A percentile compares a stretch with the other conserved stretches of the same genome.
Conservation (phyloP, 2,888 invertebrate species). For the Hipparchia sbordonii region DNA sequence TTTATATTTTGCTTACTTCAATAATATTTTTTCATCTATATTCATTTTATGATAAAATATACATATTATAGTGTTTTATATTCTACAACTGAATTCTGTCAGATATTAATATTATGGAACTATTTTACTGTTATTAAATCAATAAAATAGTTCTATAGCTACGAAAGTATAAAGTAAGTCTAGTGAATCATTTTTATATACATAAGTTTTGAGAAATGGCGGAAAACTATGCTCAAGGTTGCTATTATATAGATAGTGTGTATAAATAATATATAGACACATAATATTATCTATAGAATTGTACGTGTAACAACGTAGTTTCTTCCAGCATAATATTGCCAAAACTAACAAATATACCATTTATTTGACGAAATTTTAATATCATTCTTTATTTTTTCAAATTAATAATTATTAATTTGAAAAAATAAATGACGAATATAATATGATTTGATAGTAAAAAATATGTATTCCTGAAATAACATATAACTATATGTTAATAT, state of each 20-base stretch:
- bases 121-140: slow-evolving; percentile 3
- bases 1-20: neutral
- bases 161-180: slow-evolving; percentile 4
- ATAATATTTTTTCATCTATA: slow-evolving; percentile 1
- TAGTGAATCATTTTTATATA: slow-evolving; percentile 20
- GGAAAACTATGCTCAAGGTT: slow-evolving; percentile 65
- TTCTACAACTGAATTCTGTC: neutral
- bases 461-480: neutral
- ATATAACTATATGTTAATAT: too few relatives aligned
- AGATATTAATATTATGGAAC: neutral
- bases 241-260: slow-evolving; percentile 42
- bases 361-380: too few relatives aligned
- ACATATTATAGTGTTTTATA: neutral
- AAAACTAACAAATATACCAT: slow-evolving; percentile 3
- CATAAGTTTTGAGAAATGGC: slow-evolving; percentile 37
- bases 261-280: slow-evolving; percentile 33
- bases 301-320: slow-evolving; percentile 39
- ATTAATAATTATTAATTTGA: too few relatives aligned
- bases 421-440: too few relatives aligned
- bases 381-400: too few relatives aligned
- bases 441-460: neutral
- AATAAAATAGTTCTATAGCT: neutral
- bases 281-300: slow-evolving; percentile 40
- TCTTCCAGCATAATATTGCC: slow-evolving; percentile 1
- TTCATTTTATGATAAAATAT: neutral